A percentile compares a stretch with the other conserved stretches of the same genome.
Conservation (phyloP, 2,888 invertebrate species). For the Terebella lapidaria region DNA sequence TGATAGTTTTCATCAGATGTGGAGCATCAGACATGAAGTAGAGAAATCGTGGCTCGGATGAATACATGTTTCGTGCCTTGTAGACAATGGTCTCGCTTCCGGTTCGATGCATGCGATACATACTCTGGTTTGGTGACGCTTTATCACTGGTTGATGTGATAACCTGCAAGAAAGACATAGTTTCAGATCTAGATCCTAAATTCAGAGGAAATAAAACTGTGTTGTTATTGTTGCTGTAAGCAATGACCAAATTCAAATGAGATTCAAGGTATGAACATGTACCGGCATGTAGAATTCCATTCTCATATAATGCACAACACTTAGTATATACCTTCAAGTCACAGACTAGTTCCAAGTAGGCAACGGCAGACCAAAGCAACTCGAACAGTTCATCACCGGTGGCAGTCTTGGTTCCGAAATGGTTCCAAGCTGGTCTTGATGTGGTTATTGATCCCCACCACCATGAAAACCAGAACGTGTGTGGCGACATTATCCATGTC, state of each 20-base stretch:
- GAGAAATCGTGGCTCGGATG: background rate
- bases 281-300: too few species aligned
- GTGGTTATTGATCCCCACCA: background rate
- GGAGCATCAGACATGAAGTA: conserved; percentile 11
- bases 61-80: conserved; percentile 5
- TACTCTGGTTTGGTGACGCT: conserved; percentile 8
- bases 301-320: too few species aligned
- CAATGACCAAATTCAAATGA: too few species aligned
- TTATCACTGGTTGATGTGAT: conserved; percentile 9
- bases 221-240: too few species aligned
- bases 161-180: conserved; percentile 3
- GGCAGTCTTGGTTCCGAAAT: conserved; percentile 5
- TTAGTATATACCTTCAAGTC: conserved; percentile 10
- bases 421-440: conserved; percentile 5
- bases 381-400: conserved; percentile 6
- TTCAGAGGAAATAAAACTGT: too few species aligned
- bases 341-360: background rate
- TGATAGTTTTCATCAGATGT: too few species aligned
- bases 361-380: conserved; percentile 11
- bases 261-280: too few species aligned
- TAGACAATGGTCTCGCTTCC: background rate
- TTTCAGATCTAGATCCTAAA: too few species aligned
- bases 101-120: conserved; percentile 4
- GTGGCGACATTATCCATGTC: background rate
- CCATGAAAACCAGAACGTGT: too few species aligned